phyloP scores from a whole-genome alignment of 2,797 vertebrate species.

The Amazonetta brasiliensis region DNA sequence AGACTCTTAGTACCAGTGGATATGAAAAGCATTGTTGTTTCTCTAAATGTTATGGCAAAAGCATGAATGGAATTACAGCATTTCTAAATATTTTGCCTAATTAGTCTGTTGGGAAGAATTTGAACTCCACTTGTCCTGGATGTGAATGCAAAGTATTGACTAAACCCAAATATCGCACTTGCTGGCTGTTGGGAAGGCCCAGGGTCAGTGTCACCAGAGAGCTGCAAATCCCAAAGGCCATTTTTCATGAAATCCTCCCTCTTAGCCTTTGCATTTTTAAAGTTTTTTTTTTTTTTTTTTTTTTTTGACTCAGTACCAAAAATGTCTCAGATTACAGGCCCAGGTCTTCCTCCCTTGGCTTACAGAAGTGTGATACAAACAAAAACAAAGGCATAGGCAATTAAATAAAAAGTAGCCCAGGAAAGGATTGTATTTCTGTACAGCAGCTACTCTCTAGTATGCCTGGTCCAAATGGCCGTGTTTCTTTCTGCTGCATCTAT shows the following conservation, averaged over 20 bases:
- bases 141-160: slow-evolving; percentile 32
- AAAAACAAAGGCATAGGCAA: neutral
- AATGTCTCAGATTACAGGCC: neutral
- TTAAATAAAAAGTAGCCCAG: neutral
- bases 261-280: neutral
- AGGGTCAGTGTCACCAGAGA: neutral
- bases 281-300: no score
- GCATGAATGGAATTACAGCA: slow-evolving; percentile 31
- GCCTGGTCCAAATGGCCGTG: neutral
- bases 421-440: neutral
- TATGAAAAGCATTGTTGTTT: slow-evolving; percentile 32
- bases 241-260: neutral
- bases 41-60: slow-evolving; percentile 29
- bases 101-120: slow-evolving; percentile 62
- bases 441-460: neutral
- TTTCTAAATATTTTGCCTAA: slow-evolving; percentile 66
- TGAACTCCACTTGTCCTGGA: slow-evolving; percentile 55
- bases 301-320: neutral
- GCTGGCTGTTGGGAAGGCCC: neutral
- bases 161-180: neutral
- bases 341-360: neutral
- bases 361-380: neutral
- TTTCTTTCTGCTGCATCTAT: neutral
- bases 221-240: neutral
- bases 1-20: neutral